These are phyloP conservation scores for Athene noctua DNA, from an alignment of 2,113 vertebrate species.

Conservation along the genomic window DNA sequence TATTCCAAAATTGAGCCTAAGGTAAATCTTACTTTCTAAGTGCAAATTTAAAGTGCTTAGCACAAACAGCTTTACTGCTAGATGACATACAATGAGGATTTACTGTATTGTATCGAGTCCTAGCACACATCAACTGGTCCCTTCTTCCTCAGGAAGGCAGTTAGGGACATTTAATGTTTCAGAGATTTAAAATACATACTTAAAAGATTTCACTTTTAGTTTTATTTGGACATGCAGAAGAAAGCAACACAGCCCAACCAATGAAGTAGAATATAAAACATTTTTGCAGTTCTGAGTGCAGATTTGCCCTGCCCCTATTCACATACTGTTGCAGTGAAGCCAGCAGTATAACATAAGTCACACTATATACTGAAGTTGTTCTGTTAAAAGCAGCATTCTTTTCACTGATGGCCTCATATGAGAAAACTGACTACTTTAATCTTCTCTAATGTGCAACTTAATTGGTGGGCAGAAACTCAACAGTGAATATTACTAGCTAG, in stretches of 20 bases:
- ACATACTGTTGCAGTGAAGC: background rate
- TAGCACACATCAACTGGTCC: background rate
- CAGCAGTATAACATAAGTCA: background rate
- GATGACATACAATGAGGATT: background rate
- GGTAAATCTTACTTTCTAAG: background rate
- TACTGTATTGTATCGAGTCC: background rate
- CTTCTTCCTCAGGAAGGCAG: background rate
- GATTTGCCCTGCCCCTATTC: background rate
- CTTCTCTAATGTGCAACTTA: background rate
- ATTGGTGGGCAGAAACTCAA: background rate
- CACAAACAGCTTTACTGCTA: background rate
- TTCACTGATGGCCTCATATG: background rate
- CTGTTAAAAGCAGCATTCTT: background rate
- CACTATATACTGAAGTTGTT: too few relatives aligned
- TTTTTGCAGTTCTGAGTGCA: background rate
- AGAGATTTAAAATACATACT: background rate
- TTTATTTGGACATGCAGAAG: background rate
- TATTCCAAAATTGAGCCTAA: conserved; percentile 14
- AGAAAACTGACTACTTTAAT: background rate
- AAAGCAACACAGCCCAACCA: background rate
- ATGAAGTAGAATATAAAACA: background rate
- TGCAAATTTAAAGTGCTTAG: background rate
- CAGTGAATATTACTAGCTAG: background rate
- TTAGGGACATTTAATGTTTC: background rate
- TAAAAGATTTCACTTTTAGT: background rate